Conservation (phyloP, 2,797 vertebrate genomes). For the Hyperoplus lanceolatus region DNA sequence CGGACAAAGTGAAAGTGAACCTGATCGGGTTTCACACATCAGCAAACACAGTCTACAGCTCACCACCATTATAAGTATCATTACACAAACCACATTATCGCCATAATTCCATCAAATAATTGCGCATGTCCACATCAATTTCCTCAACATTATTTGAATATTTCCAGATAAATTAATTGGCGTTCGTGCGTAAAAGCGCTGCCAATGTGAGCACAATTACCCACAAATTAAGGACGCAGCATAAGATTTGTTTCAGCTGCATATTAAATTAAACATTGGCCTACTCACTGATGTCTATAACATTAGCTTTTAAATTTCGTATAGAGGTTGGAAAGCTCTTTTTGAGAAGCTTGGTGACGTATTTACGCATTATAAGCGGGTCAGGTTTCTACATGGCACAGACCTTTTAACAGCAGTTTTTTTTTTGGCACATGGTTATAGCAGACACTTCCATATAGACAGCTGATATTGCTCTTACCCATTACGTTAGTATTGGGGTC, state of each 20-base stretch:
- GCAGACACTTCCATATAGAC: neutral
- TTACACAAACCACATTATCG: no score
- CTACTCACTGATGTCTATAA: no score
- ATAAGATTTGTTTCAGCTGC: neutral
- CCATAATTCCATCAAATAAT: no score
- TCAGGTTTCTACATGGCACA: neutral
- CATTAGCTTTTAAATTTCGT: neutral
- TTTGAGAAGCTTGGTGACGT: neutral
- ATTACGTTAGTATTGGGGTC: slow-evolving; percentile 57
- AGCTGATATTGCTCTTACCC: slow-evolving; percentile 59
- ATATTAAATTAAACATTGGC: no score
- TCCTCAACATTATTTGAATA: neutral
- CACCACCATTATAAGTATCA: no score
- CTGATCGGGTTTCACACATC: no score
- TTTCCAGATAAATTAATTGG: no score
- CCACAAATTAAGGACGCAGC: neutral
- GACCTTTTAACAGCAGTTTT: no score
- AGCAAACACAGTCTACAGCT: no score
- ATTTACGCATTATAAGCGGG: neutral
- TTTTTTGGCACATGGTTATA: neutral
- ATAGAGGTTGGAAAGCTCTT: no score
- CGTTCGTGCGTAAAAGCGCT: neutral
- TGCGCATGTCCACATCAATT: neutral
- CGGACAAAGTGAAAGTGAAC: no score
- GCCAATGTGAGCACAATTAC: no score